Percentiles rank a stretch among this genome's conserved stretches.
phyloP scores from a whole-genome alignment of 1,140 invertebrate species.

The Conus ventricosus region DNA sequence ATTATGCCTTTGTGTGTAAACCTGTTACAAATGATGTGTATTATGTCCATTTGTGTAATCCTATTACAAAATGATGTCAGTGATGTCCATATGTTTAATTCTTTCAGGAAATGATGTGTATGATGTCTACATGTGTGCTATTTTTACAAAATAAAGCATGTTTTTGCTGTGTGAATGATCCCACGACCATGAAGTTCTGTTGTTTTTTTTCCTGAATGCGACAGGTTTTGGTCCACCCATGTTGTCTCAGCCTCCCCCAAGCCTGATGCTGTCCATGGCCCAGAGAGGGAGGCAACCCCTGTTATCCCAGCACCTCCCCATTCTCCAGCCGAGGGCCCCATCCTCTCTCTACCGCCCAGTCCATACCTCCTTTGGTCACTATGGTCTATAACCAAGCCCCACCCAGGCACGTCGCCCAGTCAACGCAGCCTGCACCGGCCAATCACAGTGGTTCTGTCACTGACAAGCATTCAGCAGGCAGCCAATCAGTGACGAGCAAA shows the following conservation, averaged over 20 bases:
- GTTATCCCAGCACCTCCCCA: slow-evolving; percentile 15
- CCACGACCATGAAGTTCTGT: no score
- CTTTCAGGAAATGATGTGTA: no score
- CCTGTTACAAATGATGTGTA: no score
- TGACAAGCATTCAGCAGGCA: neutral
- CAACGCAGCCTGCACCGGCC: neutral
- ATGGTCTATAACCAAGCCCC: slow-evolving; percentile 3
- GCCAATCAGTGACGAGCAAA: neutral
- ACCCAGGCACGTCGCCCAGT: neutral
- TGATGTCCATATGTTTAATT: no score
- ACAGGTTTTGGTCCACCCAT: slow-evolving; percentile 15
- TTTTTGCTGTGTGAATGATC: no score
- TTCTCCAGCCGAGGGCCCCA: neutral
- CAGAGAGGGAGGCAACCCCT: slow-evolving; percentile 1
- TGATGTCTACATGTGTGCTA: no score
- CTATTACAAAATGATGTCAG: no score
- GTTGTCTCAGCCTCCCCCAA: slow-evolving; percentile 14
- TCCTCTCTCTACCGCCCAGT: neutral
- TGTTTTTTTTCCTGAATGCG: no score
- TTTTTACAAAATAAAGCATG: no score
- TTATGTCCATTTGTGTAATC: no score
- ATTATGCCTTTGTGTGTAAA: no score
- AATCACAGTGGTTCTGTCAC: neutral
- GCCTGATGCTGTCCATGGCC: neutral
- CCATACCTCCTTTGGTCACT: neutral